Conservation (phyloP, 2,113 vertebrate genomes). For the Poeciliopsis turrubarensis region DNA sequence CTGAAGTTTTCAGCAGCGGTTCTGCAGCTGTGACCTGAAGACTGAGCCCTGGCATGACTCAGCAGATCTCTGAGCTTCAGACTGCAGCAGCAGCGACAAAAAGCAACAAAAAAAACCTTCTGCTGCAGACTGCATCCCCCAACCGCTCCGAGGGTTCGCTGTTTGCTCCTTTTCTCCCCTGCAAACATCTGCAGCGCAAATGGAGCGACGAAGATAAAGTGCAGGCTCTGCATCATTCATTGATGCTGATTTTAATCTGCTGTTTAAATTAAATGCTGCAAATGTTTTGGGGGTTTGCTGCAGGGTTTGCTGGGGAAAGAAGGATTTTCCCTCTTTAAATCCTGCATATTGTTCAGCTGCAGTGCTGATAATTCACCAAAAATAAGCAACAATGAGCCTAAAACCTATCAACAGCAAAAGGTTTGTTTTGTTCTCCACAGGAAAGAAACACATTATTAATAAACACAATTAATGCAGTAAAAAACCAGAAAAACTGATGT, state of each 20-base stretch:
- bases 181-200: neutral
- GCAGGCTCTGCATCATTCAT: constrained; percentile 3
- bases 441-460: neutral
- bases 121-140: constrained; percentile 6
- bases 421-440: neutral
- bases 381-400: neutral
- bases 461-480: too few relatives aligned
- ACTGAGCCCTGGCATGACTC: constrained; percentile 33
- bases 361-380: neutral
- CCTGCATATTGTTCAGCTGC: neutral
- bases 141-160: neutral
- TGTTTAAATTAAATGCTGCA: neutral
- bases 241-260: constrained; percentile 2
- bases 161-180: constrained; percentile 1
- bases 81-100: constrained; percentile 11
- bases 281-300: neutral
- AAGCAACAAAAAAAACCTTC: neutral
- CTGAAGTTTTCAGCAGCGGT: constrained; percentile 26
- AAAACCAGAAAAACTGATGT: too few relatives aligned
- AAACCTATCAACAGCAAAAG: neutral
- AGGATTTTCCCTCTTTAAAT: neutral
- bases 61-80: constrained; percentile 20
- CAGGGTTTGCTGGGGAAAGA: neutral
- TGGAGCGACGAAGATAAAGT: neutral
- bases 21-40: constrained; percentile 19